phyloP scores from a whole-genome alignment of 2,888 invertebrate species.

The Criorhina ranunculi region DNA sequence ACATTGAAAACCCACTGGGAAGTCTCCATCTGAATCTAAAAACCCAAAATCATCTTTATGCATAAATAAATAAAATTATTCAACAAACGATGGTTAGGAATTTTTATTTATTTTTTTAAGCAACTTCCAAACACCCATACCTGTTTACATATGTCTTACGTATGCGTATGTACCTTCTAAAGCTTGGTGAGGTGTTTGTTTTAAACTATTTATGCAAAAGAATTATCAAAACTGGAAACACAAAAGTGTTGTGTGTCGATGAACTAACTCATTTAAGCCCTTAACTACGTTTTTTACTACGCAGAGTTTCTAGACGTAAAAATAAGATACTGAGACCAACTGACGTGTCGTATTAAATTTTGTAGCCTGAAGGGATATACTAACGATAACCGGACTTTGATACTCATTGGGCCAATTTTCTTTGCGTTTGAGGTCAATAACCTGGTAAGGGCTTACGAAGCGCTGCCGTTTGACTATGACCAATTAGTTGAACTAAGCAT shows the following conservation, averaged over 20 bases:
- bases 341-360: too few relatives aligned
- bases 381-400: too few relatives aligned
- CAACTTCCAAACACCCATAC: not conserved
- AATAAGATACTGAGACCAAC: too few relatives aligned
- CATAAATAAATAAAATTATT: conserved; percentile 28
- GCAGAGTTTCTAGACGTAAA: not conserved
- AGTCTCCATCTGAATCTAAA: conserved; percentile 1
- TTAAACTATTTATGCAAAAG: not conserved
- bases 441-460: too few relatives aligned
- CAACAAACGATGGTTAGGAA: conserved; percentile 6
- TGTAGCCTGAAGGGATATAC: too few relatives aligned
- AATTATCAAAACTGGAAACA: conserved; percentile 7
- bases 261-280: conserved; percentile 10
- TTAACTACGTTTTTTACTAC: not conserved
- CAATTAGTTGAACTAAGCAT: too few relatives aligned
- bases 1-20: conserved; percentile 32
- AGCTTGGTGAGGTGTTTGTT: not conserved
- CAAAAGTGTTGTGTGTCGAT: conserved; percentile 18
- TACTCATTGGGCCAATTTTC: too few relatives aligned
- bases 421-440: too few relatives aligned
- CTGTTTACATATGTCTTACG: not conserved
- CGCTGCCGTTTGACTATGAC: too few relatives aligned
- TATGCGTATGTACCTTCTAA: not conserved
- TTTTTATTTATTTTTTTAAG: not conserved
- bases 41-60: not conserved